Base-by-base conservation (phyloP, 2,888 invertebrate genomes). In the Ametastegia equiseti region DNA sequence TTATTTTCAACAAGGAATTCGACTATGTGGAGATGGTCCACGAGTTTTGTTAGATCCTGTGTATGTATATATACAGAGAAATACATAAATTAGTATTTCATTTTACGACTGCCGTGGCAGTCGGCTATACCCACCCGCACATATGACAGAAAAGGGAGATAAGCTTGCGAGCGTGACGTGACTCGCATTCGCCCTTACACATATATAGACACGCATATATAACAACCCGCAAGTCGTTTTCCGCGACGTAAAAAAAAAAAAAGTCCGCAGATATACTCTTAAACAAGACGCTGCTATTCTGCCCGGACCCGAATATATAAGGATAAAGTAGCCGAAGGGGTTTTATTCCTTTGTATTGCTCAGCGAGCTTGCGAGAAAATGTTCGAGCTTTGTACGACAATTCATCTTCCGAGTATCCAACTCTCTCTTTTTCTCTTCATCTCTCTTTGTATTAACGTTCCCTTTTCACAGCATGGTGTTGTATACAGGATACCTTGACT, bases 11-110 rank as follows among this genome's bases (percentile, higher is more conserved):
- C n/a, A n/a, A n/a, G n/a, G n/a, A n/a, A n/a, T n/a, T n/a, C n/a
- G n/a, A n/a, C n/a, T n/a, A n/a, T n/a, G n/a, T n/a, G n/a, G n/a
- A n/a, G n/a, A n/a, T n/a, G n/a, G 19, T 15, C n/a, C n/a, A n/a
- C n/a, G n/a, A n/a, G n/a, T n/a, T n/a, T n/a, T n/a, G n/a, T n/a
- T n/a, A n/a, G n/a, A n/a, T n/a, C n/a, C n/a, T n/a, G n/a, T n/a
- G n/a, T n/a, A n/a, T n/a, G n/a, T 19, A 3, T 57, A 19, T 57
- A n/a, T 7, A 36, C n/a, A n/a, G n/a, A n/a, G 27, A 75, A 75
- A 75, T 50, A 75, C 75, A 75, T 57, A 57, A 54, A 75, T 75
- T 57, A 57, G 75, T 75, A 57, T 75, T 75, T 50, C 50, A 57
- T 54, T 75, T 75, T 54, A 54, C 54, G 71, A 75, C 75, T 19